These are phyloP conservation scores for Sciurus carolinensis DNA, from an alignment of 2,797 vertebrate genomes.

Conservation along the genomic window DNA sequence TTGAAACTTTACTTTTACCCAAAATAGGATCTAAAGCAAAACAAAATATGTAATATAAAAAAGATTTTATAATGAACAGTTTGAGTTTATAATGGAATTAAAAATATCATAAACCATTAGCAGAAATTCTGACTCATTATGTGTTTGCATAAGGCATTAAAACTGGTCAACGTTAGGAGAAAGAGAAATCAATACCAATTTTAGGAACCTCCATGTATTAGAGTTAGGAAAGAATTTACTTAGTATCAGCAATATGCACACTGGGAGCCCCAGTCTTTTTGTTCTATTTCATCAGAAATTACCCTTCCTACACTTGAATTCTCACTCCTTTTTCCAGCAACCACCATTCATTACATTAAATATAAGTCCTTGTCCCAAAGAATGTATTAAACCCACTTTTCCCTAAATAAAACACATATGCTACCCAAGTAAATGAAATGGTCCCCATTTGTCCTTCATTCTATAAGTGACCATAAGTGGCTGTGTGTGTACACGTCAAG, in stretches of 20 bases:
- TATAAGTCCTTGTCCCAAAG: neutral
- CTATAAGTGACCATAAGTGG: neutral
- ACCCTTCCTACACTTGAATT: neutral
- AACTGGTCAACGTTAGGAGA: neutral
- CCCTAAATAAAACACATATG: constrained; percentile 13
- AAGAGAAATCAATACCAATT: neutral
- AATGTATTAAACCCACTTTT: neutral
- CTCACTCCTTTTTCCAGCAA: neutral
- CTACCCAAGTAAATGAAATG: neutral
- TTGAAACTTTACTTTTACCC: constrained; percentile 35
- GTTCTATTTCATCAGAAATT: neutral
- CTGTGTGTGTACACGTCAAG: neutral
- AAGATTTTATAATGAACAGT: neutral
- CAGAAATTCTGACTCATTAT: neutral
- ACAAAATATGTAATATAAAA: neutral
- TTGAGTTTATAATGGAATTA: neutral
- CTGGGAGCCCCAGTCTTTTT: neutral
- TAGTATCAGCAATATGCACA: neutral
- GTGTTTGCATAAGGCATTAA: neutral
- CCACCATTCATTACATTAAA: neutral
- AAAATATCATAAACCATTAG: neutral
- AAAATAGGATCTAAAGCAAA: neutral
- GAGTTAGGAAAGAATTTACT: neutral
- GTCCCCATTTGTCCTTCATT: neutral
- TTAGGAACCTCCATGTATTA: neutral